phyloP scores from a whole-genome alignment of 2,888 invertebrate species.

The Meteorus cinctellus region DNA sequence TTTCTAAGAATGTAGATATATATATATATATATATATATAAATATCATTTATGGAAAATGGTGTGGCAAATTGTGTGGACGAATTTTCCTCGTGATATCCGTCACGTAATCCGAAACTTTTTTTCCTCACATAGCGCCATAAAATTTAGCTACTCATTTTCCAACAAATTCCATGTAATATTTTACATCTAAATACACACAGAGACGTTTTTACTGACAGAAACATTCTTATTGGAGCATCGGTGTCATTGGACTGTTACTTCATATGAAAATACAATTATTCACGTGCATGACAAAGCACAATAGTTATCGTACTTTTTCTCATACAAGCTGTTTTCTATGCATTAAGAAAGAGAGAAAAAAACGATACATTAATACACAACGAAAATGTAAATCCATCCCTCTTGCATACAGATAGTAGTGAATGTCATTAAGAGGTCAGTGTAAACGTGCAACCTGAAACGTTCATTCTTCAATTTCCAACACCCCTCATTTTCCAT shows the following conservation, averaged over 20 bases:
- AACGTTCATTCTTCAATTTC: neutral
- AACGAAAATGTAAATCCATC: too few species aligned
- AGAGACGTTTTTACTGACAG: neutral
- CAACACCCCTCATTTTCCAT: neutral
- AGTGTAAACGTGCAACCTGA: neutral
- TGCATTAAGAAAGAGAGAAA: neutral
- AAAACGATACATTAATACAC: neutral
- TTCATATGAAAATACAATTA: neutral
- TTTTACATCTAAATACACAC: neutral
- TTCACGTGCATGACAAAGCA: neutral
- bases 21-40: neutral
- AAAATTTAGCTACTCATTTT: neutral
- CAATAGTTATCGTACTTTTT: neutral
- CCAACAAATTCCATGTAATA: neutral
- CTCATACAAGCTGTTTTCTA: neutral
- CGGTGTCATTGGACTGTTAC: constrained; percentile 4
- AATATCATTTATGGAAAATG: neutral
- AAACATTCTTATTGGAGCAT: neutral
- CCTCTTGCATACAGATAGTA: neutral
- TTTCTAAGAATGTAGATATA: neutral
- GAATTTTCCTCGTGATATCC: too few species aligned
- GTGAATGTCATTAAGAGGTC: neutral
- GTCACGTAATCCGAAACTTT: too few species aligned
- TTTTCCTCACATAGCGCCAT: too few species aligned
- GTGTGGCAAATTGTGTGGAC: neutral